Conservation (phyloP, 1,140 invertebrate species). For the Nixonia krombeini region DNA sequence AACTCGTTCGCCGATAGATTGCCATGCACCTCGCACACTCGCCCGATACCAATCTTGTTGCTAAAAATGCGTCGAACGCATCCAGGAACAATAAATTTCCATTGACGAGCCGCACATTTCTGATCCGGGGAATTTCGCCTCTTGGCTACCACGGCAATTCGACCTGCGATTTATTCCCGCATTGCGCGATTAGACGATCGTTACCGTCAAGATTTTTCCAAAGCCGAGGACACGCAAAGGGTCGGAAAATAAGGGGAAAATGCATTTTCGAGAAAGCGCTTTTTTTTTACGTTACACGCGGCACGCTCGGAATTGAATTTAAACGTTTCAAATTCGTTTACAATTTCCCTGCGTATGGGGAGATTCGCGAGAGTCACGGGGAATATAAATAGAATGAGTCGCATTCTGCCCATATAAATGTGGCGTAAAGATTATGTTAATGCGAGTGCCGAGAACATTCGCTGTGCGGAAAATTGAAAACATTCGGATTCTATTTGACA, state of each 20-base stretch:
- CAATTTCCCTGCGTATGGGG: slow-evolving; percentile 19
- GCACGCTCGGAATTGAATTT: slow-evolving; percentile 23
- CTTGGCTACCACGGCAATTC: no score
- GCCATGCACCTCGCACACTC: slow-evolving; percentile 44
- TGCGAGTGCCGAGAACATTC: slow-evolving; percentile 2
- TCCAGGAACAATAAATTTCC: slow-evolving; percentile 46
- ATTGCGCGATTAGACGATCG: no score
- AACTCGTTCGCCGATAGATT: slow-evolving; percentile 46
- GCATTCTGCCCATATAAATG: slow-evolving; percentile 17
- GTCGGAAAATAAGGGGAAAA: no score
- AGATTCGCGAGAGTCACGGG: slow-evolving; percentile 15
- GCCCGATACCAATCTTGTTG: slow-evolving; percentile 46
- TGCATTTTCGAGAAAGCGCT: slow-evolving; percentile 21
- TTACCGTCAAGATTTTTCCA: no score
- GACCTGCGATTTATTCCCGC: no score
- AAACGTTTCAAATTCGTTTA: slow-evolving; percentile 29
- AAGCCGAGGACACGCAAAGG: no score
- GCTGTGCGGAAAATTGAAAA: slow-evolving; percentile 8
- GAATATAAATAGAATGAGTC: slow-evolving; percentile 10
- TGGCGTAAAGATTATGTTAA: slow-evolving; percentile 25
- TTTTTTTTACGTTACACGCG: slow-evolving; percentile 16
- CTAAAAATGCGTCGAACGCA: slow-evolving; percentile 42
- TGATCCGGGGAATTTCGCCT: no score
- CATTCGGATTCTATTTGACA: neutral
- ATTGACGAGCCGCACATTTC: slow-evolving; percentile 27